These are phyloP conservation scores for Clitarchus hookeri DNA, from an alignment of 2,888 invertebrate species.

Conservation along the genomic window DNA sequence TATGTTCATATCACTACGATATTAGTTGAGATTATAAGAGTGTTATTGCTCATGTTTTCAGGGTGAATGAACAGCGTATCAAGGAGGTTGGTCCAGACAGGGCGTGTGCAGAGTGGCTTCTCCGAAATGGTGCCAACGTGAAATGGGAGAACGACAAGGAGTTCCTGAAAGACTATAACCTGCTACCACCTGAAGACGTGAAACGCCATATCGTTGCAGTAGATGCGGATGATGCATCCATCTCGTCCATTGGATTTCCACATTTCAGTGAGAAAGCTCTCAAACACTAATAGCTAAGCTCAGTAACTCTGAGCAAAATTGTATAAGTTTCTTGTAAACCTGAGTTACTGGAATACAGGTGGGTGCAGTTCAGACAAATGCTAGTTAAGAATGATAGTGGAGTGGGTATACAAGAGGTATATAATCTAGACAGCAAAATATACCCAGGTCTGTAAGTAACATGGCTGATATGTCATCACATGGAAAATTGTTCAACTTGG, in stretches of 20 bases:
- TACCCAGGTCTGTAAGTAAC: too few relatives aligned
- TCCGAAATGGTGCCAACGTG: conserved; percentile 86
- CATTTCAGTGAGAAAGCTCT: conserved; percentile 67
- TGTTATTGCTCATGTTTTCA: conserved; percentile 42
- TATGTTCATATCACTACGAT: too few relatives aligned
- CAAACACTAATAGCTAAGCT: not conserved
- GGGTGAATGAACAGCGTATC: conserved; percentile 69
- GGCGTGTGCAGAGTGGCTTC: conserved; percentile 93
- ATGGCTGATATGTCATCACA: not conserved
- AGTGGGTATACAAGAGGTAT: not conserved
- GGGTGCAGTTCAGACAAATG: not conserved
- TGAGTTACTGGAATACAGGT: not conserved
- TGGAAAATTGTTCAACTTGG: not conserved
- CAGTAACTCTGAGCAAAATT: not conserved
- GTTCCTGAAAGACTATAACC: conserved; percentile 73
- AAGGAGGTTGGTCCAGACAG: conserved; percentile 81
- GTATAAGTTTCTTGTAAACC: not conserved
- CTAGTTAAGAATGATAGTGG: not conserved
- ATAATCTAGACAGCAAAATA: too few relatives aligned
- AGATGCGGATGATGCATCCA: conserved; percentile 78
- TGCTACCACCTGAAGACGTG: conserved; percentile 64
- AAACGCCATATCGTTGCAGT: conserved; percentile 67
- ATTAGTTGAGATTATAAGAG: too few relatives aligned
- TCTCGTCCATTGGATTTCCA: conserved; percentile 82
- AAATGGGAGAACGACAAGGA: conserved; percentile 65